Conservation (phyloP, 2,797 vertebrate species). For the Petrocephalus sullivani region DNA sequence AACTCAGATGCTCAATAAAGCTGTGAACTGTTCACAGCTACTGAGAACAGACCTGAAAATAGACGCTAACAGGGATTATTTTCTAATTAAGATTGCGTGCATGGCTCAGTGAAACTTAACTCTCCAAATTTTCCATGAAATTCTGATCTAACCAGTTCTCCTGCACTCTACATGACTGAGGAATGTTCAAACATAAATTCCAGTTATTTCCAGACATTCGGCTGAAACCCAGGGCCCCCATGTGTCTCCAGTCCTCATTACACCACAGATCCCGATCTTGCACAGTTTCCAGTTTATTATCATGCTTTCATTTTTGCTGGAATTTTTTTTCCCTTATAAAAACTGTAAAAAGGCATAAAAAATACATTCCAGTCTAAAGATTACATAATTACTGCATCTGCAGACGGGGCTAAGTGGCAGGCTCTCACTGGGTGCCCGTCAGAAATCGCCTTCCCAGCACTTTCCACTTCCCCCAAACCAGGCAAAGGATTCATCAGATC, state of each 20-base stretch:
- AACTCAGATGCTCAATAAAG: not conserved
- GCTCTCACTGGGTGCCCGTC: not conserved
- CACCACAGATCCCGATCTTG: not conserved
- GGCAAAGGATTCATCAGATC: not conserved
- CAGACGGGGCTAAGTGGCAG: not conserved
- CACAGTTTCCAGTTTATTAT: constrained; percentile 8
- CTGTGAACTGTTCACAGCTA: not conserved
- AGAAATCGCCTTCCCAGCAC: not conserved
- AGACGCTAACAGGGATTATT: not conserved
- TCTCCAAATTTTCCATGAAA: not conserved
- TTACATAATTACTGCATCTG: constrained; percentile 16
- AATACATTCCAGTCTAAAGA: constrained; percentile 5
- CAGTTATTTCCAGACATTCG: not conserved
- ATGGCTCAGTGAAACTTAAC: not conserved
- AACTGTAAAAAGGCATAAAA: constrained; percentile 22
- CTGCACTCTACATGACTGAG: not conserved
- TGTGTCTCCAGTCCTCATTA: not conserved
- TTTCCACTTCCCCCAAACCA: not conserved
- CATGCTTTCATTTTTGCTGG: not conserved
- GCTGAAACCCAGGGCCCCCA: constrained; percentile 5
- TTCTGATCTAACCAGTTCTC: not conserved
- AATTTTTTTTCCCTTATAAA: constrained; percentile 14
- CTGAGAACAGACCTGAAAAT: not conserved
- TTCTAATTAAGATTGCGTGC: not conserved
- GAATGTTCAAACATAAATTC: not conserved